A percentile compares a stretch with the other conserved stretches of the same genome.
Evolutionary conservation across 2,888 invertebrate genomes (phyloP).

Genomic region (Rotaria sp.): DNA sequence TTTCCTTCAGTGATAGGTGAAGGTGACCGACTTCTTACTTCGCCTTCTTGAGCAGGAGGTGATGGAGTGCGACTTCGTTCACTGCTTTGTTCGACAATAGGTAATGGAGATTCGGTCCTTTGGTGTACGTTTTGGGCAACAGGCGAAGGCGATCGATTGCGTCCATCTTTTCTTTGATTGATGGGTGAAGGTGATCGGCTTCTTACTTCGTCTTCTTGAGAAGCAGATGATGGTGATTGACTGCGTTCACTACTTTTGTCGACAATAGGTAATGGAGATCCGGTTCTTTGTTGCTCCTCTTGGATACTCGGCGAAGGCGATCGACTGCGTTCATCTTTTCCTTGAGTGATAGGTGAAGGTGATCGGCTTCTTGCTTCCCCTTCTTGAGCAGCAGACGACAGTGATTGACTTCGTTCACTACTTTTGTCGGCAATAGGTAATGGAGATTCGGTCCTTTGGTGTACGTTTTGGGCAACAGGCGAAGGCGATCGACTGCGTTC

Average conservation of each 20-base stretch:
- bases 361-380: background rate
- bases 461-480: background rate
- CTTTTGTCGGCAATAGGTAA: background rate
- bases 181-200: no score
- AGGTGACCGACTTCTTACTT: background rate
- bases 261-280: background rate
- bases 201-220: no score
- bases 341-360: background rate
- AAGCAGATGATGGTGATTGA: background rate
- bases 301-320: background rate
- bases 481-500: background rate
- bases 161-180: no score
- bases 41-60: background rate
- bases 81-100: no score
- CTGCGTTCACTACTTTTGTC: background rate
- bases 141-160: no score
- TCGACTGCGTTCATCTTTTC: no score
- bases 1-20: background rate
- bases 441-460: background rate
- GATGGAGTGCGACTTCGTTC: background rate
- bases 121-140: no score
- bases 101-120: no score
- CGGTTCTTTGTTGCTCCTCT: background rate
- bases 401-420: background rate
- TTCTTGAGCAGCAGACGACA: background rate